Evolutionary conservation across 2,113 vertebrate genomes (phyloP), one percentile per base, ranked within the genome.

Genomic region (Theristicus caerulescens): DNA sequence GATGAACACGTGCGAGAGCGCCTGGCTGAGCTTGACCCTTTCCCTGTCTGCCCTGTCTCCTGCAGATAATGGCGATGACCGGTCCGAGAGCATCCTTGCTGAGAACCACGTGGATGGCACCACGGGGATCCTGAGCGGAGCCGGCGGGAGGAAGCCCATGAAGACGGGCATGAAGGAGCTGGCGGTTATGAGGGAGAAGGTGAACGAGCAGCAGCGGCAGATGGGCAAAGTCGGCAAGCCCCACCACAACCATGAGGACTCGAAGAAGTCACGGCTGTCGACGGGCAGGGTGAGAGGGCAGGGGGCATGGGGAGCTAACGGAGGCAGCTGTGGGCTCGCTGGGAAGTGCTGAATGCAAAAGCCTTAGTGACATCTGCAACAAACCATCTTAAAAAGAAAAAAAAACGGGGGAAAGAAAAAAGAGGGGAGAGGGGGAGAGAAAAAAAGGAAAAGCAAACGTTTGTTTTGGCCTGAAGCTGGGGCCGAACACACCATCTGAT

Each of bases 171-270:
- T 98, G 96, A 98, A 98, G 96, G 98, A 98, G 51, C 69, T 98
- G 51, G 98, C 98, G 0, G 96, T 98, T 78, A 95, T 98, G 78
- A 97, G 98, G 64, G 98, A 98, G 94, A 98, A 97, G 90, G 98
- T 96, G 88, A 97, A 96, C 0, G 98, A 98, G 64, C 98, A 98
- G 94, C 98, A 98, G 82, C 97, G 98, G 61, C 97, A 98, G 88
- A 96, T 98, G 98, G 97, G 97, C 83, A 98, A 98, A 88, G 94
- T 94, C 1, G 54, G 88, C 94, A 98, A 98, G 49, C 81, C 81
- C 67, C 97, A 97, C 72, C 96, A 95, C 10, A 90, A 96, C 76
- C 71, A 94, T 0, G 98, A 98, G 21, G 98, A 98, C 61, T 95
- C 97, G 11, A 98, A 98, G 98, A 98, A 98, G 86, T 94, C 98